Conservation (phyloP, 2,113 vertebrate genomes). For the Saimiri boliviensis region DNA sequence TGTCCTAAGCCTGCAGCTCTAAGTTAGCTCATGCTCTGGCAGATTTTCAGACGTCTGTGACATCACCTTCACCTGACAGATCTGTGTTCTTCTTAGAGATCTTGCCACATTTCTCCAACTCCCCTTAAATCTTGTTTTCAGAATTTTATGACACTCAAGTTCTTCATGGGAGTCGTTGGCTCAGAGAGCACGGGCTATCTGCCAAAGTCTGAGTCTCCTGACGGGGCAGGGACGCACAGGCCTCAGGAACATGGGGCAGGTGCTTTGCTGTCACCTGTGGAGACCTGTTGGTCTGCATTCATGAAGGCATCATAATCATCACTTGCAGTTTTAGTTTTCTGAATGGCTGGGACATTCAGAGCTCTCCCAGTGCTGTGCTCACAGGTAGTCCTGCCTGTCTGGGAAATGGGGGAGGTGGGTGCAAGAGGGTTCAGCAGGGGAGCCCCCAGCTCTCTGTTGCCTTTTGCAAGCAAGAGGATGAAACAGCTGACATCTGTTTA, state of each 20-base stretch:
- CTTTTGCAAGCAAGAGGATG: slow-evolving; percentile 32
- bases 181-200: neutral
- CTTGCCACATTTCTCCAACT: neutral
- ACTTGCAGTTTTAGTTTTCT: slow-evolving; percentile 61
- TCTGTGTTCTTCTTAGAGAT: neutral
- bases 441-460: neutral
- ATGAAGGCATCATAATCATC: slow-evolving; percentile 43
- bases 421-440: no score
- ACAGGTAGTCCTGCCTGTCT: slow-evolving; percentile 20
- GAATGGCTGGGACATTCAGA: slow-evolving; percentile 60
- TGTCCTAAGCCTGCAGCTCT: neutral
- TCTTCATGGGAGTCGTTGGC: slow-evolving; percentile 44
- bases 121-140: neutral
- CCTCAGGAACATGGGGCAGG: slow-evolving; percentile 59
- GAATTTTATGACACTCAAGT: neutral
- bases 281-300: slow-evolving; percentile 43
- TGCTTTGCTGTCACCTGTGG: slow-evolving; percentile 31
- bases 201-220: slow-evolving; percentile 26
- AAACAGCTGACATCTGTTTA: slow-evolving; percentile 53
- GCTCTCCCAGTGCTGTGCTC: neutral
- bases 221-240: neutral
- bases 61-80: slow-evolving; percentile 50
- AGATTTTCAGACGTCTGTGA: neutral
- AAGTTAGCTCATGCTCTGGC: slow-evolving; percentile 51
- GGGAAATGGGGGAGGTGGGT: neutral